Base-by-base conservation (phyloP, 2,797 vertebrate species). In the Scolopax bukidnonensis region DNA sequence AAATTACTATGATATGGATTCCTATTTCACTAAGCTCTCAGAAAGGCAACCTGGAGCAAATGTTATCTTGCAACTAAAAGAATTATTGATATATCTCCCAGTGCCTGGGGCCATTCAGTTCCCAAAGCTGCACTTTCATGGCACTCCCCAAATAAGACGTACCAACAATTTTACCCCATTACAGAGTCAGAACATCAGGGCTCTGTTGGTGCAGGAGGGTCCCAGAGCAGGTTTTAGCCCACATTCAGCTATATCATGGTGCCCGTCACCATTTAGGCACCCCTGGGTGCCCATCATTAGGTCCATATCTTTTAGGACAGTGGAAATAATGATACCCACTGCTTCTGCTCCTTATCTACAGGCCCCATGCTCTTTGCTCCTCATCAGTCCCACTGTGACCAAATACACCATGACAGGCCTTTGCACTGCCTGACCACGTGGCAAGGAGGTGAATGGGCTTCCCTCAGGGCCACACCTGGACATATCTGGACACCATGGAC, bases 121-220 rank as follows among this genome's bases (percentile, higher is more conserved):
- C 64, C 48, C 45, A 18, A 54, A 76, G 3, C 27, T 3, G 18
- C 50, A 32, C 40, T 45, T 79, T 17, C 51, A 63, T 36, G 59
- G 56, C 21, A 4, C 10, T 51, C n/a, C 60, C 56, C 73, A 10
- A 4, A 40, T 0, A 9, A 0, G 1, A 77, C 0, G 0, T 4
- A 14, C 5, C 33, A 63, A n/a, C 12, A 43, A 1, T 56, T 14
- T 14, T 3, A 43, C 4, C 38, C 43, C 63, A 8, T 30, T 16
- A 11, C 0, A 56, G 48, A 75, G 9, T 20, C 11, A 21, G 17
- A 7, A 40, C 40, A 36, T 6, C 30, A 75, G 33, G 24, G 12
- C 53, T 23, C 6, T 3, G 17, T 3, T 24, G n/a, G 36, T 21
- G 50, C 33, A 77, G 33, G 57, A 60, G 61, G 7, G 12, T 47